Base-by-base conservation (phyloP, 2,113 vertebrate genomes). In the Percopsis transmontana region DNA sequence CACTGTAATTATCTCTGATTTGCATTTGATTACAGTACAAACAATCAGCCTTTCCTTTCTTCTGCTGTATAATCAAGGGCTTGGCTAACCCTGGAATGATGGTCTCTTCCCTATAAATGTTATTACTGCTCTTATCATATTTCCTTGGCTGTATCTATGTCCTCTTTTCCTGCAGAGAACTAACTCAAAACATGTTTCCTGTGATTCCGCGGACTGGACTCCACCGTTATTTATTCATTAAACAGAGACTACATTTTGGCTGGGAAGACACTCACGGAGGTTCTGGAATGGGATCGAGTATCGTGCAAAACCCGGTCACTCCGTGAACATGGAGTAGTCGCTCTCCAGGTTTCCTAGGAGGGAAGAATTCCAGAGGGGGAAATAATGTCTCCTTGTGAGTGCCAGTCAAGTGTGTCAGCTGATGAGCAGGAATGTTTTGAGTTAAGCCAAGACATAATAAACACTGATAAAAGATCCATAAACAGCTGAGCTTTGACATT, bases 161-260 rank as follows among this genome's bases (percentile, higher is more conserved):
- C 82, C 40, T 79, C 45, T 80, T 74, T 82, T 82, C 86, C 81
- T 61, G 70, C 57, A 39, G 84, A 76, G 87, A 85, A 82, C 82
- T 90, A 88, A 90, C 82, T 85, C 58, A 75, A 88, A 88, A 81
- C 91, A 89, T 67, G 81, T 80, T 81, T 58, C 67, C 70, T 68
- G 75, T 70, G 86, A 87, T 85, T 83, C 42, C 41, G 62, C 62
- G 19, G 6, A 53, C 68, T 18, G 6, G 68, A 48, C 50, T 19
- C 5, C 55, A 19, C 52, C 63, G 23, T 61, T 79, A 77, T 89
- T 89, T 87, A 68, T 87, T 89, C 75, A 80, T 90, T 80, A 84
- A 82, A 72, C 63, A 53, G 45, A 59, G 69, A 0, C 13, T 70
- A 72, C 20, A 42, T 60, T 85, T 82, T 72, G 74, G 63, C 76